Percentiles rank a stretch among this genome's conserved stretches.
Conservation (phyloP, 2,797 vertebrate genomes). For the Sebastes matsubarae region DNA sequence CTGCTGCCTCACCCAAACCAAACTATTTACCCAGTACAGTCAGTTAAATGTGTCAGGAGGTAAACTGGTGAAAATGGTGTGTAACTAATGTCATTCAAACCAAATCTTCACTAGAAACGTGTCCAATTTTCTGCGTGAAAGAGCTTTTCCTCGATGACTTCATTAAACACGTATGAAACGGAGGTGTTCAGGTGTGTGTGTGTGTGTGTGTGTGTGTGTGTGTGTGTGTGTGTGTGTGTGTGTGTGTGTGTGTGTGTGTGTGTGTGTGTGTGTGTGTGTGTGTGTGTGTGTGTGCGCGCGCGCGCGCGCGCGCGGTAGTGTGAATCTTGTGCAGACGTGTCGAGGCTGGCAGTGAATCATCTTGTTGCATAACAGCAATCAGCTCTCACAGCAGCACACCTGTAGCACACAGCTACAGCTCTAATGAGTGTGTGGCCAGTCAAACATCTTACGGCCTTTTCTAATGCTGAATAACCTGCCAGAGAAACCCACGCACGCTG, state of each 20-base stretch:
- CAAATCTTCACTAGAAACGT: background rate
- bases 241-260: background rate
- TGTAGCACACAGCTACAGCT: conserved; percentile 19
- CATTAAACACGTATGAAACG: background rate
- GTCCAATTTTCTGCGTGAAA: background rate
- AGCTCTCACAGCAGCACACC: conserved; percentile 37
- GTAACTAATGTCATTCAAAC: background rate
- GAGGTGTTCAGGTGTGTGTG: background rate
- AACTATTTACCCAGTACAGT: background rate
- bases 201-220: background rate
- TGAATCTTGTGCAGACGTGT: conserved; percentile 14
- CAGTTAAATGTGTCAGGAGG: background rate
- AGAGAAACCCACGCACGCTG: background rate
- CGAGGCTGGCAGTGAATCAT: conserved; percentile 3
- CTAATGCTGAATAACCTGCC: background rate
- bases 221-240: no score
- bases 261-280: background rate
- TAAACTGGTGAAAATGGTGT: background rate
- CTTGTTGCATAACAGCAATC: conserved; percentile 37
- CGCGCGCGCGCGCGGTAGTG: background rate
- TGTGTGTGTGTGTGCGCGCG: no score
- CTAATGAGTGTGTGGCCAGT: background rate
- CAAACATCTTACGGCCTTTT: background rate
- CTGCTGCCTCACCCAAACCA: background rate
- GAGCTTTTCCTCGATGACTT: background rate